phyloP scores from a whole-genome alignment of 37 sponge, comb jelly and placozoan genomes.

The Mnemiopsis leidyi region DNA sequence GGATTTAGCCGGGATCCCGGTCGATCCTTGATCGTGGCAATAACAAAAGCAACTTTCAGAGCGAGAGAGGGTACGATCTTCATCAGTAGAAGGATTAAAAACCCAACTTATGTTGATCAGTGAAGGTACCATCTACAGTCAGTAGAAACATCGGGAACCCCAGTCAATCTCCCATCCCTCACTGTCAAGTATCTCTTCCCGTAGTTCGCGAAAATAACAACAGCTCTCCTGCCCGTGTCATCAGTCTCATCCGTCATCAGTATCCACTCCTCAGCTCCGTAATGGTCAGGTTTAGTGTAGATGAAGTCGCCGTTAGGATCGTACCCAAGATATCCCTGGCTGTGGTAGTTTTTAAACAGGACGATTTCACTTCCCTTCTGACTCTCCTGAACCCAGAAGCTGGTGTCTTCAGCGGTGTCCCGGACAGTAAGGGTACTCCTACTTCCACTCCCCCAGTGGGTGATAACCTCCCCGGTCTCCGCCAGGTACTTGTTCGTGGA shows the following conservation, averaged over 20 bases:
- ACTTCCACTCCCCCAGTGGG: slow-evolving; percentile 54
- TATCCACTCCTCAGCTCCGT: slow-evolving; percentile 48
- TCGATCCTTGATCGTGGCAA: too few relatives aligned
- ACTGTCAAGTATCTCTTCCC: slow-evolving; percentile 33
- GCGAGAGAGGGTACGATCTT: too few relatives aligned
- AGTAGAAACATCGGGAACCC: neutral
- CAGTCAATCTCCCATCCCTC: slow-evolving; percentile 18
- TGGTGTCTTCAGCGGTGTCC: slow-evolving; percentile 1
- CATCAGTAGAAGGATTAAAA: too few relatives aligned
- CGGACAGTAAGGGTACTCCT: neutral
- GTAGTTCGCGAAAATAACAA: slow-evolving; percentile 13
- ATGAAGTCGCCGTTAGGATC: slow-evolving; percentile 28
- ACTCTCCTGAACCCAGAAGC: slow-evolving; percentile 11
- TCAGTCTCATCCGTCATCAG: slow-evolving; percentile 12
- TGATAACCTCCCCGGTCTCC: slow-evolving; percentile 12
- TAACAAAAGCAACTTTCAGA: too few relatives aligned
- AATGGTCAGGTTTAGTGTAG: slow-evolving; percentile 40
- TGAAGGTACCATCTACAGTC: slow-evolving; percentile 36
- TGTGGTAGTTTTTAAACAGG: slow-evolving; percentile 1
- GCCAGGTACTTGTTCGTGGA: slow-evolving; percentile 33
- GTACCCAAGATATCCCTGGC: slow-evolving; percentile 32
- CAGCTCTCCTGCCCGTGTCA: slow-evolving; percentile 19
- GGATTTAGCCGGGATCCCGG: too few relatives aligned
- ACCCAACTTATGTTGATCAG: neutral
- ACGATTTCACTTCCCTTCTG: slow-evolving; percentile 51